These are phyloP conservation scores for Sphinx pinastri DNA, from an alignment of 2,888 invertebrate species.

Conservation along the genomic window DNA sequence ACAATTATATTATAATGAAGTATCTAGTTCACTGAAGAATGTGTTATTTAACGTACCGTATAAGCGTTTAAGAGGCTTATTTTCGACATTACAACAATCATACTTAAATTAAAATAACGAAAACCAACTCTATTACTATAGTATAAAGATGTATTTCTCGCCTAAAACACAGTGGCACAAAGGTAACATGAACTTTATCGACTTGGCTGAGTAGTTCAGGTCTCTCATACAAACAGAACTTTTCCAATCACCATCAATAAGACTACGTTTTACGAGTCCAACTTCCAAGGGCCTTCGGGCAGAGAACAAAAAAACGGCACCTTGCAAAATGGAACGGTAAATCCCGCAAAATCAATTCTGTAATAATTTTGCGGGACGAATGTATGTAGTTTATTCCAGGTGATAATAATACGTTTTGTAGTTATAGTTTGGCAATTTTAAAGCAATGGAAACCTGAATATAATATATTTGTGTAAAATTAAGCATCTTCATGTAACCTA, in stretches of 20 bases:
- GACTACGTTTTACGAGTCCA: slow-evolving; percentile 35
- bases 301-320: slow-evolving; percentile 51
- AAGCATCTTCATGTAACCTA: no score
- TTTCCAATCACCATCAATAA: slow-evolving; percentile 52
- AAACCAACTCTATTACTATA: no score
- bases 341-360: slow-evolving; percentile 56
- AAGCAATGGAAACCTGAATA: no score
- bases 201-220: slow-evolving; percentile 38
- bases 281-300: slow-evolving; percentile 34
- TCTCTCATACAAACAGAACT: slow-evolving; percentile 42
- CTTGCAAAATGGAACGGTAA: slow-evolving; percentile 53
- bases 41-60: no score
- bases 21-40: no score
- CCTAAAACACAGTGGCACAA: background rate
- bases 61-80: no score
- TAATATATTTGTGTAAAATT: no score
- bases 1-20: no score
- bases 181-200: slow-evolving; percentile 26
- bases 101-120: no score
- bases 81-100: no score
- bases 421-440: no score
- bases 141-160: background rate
- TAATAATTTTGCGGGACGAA: slow-evolving; percentile 43
- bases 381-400: background rate
- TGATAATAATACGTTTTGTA: background rate